These are phyloP conservation scores for Pontoporia blainvillei DNA, from an alignment of 2,113 vertebrate species.

Conservation along the genomic window DNA sequence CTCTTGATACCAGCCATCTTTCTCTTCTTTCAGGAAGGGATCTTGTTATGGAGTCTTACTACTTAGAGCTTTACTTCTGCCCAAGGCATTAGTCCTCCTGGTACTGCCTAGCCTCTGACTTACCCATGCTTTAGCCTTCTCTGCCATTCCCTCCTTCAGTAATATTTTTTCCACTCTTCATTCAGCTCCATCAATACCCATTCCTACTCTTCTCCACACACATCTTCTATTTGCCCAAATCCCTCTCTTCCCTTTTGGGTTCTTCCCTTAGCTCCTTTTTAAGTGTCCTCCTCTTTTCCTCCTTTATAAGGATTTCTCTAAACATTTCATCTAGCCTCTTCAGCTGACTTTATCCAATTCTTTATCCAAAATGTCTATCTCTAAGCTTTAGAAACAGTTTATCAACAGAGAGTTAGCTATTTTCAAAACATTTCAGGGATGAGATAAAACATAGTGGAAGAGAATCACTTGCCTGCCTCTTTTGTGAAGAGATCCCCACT, in stretches of 20 bases:
- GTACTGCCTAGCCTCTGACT: neutral
- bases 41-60: neutral
- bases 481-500: neutral
- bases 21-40: neutral
- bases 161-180: neutral
- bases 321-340: neutral
- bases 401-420: neutral
- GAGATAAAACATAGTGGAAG: neutral
- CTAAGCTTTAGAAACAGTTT: neutral
- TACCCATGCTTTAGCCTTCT: neutral
- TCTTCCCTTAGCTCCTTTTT: slow-evolving; percentile 7
- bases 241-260: neutral
- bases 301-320: neutral
- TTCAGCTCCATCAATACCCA: neutral
- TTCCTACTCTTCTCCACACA: neutral
- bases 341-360: neutral
- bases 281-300: neutral
- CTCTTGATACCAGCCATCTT: neutral
- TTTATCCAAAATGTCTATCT: neutral
- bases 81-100: neutral
- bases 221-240: neutral
- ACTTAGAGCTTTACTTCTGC: neutral
- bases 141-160: neutral
- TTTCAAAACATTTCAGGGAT: slow-evolving; percentile 7
- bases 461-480: slow-evolving; percentile 4